A percentile compares a stretch with the other conserved stretches of the same genome.
Evolutionary conservation across 1,140 invertebrate genomes (phyloP).

Genomic region (Anadara kagoshimensis): DNA sequence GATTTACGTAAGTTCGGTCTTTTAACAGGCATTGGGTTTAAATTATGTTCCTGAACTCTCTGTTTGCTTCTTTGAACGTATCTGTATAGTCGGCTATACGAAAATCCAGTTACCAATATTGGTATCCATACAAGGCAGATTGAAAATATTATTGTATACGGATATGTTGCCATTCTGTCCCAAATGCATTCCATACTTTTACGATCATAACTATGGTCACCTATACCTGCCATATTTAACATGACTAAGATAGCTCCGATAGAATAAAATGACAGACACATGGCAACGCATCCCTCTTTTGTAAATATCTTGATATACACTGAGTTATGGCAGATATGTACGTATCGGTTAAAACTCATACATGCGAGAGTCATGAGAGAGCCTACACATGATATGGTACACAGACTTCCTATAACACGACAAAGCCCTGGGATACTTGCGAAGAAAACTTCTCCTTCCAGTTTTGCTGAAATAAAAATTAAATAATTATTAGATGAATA

Average conservation of each 20-base stretch:
- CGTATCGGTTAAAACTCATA: slow-evolving; percentile 61
- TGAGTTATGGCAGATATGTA: slow-evolving; percentile 59
- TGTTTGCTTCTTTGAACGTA: slow-evolving; percentile 26
- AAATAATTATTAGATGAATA: too few relatives aligned
- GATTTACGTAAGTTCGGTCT: slow-evolving; percentile 8
- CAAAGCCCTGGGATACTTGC: slow-evolving; percentile 54
- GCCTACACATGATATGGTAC: slow-evolving; percentile 56
- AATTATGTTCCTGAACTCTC: slow-evolving; percentile 17
- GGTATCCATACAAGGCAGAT: slow-evolving; percentile 58
- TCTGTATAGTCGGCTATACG: slow-evolving; percentile 55
- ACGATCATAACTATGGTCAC: slow-evolving; percentile 60
- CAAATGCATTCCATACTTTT: slow-evolving; percentile 63
- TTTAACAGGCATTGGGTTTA: not conserved
- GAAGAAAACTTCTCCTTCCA: slow-evolving; percentile 59
- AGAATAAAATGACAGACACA: slow-evolving; percentile 47
- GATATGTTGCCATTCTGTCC: slow-evolving; percentile 61
- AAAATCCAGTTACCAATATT: slow-evolving; percentile 48
- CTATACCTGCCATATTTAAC: slow-evolving; percentile 53
- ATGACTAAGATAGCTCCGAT: slow-evolving; percentile 48
- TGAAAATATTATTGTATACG: slow-evolving; percentile 61
- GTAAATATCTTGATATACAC: slow-evolving; percentile 58
- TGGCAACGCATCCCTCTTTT: slow-evolving; percentile 40
- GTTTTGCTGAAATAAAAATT: slow-evolving; percentile 41
- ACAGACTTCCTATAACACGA: slow-evolving; percentile 54
- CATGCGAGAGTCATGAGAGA: slow-evolving; percentile 60